A percentile compares a stretch with the other conserved stretches of the same genome.
These are phyloP conservation scores for Tamias sibiricus DNA, from an alignment of 2,113 vertebrate genomes.

Conservation along the genomic window DNA sequence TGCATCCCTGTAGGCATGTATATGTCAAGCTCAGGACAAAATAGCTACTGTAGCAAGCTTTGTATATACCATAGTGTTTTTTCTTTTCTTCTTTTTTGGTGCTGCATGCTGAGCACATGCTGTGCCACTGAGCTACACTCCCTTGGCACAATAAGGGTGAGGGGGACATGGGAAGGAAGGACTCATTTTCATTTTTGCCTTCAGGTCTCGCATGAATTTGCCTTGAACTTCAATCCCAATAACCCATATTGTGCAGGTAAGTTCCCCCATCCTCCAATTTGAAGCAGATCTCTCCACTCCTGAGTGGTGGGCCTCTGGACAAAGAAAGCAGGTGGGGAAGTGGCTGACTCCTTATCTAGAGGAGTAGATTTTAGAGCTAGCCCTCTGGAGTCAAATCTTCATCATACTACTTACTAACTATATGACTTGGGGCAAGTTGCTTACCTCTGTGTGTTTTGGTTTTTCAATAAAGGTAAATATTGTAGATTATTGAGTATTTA, in stretches of 20 bases:
- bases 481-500: conserved; percentile 3
- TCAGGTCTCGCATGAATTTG: conserved; percentile 95
- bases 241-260: conserved; percentile 95
- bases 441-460: conserved; percentile 36
- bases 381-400: background rate
- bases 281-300: background rate
- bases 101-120: background rate
- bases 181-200: conserved; percentile 60
- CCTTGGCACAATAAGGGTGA: background rate
- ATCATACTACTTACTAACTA: background rate
- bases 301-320: background rate
- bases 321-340: background rate
- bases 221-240: conserved; percentile 95
- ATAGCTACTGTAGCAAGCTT: background rate
- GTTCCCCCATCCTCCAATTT: background rate
- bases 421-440: background rate
- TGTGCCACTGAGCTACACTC: background rate
- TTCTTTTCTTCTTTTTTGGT: background rate
- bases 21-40: background rate
- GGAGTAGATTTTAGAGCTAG: background rate
- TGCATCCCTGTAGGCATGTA: background rate
- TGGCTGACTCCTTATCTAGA: background rate
- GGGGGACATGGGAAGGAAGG: background rate
- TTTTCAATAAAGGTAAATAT: conserved; percentile 24
- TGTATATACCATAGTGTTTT: background rate